Evolutionary conservation across 1,140 invertebrate species (phyloP).

Genomic region (Pseudomyrmex pallidus): DNA sequence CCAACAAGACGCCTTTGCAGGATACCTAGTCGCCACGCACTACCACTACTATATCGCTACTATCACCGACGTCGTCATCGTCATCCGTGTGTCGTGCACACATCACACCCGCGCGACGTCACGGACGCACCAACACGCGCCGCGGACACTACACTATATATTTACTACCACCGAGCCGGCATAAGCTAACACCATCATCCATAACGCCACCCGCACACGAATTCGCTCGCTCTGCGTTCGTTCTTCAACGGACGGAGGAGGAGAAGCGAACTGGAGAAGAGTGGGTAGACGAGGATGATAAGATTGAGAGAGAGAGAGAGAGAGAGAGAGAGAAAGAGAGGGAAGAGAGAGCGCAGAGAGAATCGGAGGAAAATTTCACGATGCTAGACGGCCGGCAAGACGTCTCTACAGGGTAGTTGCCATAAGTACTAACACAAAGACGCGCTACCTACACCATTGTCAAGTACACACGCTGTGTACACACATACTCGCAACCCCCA

Average conservation of each 20-base stretch:
- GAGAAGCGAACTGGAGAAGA: constrained; percentile 39
- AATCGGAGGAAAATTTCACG: constrained; percentile 58
- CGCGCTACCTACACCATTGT: neutral
- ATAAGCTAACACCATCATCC: constrained; percentile 67
- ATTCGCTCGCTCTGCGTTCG: constrained; percentile 40
- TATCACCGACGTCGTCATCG: constrained; percentile 26
- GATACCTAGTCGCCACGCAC: constrained; percentile 66
- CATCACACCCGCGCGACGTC: constrained; percentile 38
- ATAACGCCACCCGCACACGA: constrained; percentile 63
- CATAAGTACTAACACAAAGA: constrained; percentile 32
- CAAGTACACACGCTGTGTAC: constrained; percentile 4
- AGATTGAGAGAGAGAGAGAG: constrained; percentile 37
- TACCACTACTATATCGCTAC: constrained; percentile 4
- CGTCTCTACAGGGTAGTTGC: constrained; percentile 49
- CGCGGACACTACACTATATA: constrained; percentile 35
- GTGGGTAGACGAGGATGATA: constrained; percentile 46
- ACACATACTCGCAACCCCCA: constrained; percentile 34
- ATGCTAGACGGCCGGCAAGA: constrained; percentile 59
- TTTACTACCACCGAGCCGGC: constrained; percentile 42
- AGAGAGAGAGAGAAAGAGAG: neutral
- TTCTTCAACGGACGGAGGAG: constrained; percentile 32
- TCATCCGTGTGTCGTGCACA: constrained; percentile 49
- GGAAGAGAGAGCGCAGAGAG: constrained; percentile 21
- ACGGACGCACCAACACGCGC: constrained; percentile 26
- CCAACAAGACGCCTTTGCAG: constrained; percentile 78